Evolutionary conservation across 2,113 vertebrate species (phyloP).

Genomic region (Syngnathus typhle): DNA sequence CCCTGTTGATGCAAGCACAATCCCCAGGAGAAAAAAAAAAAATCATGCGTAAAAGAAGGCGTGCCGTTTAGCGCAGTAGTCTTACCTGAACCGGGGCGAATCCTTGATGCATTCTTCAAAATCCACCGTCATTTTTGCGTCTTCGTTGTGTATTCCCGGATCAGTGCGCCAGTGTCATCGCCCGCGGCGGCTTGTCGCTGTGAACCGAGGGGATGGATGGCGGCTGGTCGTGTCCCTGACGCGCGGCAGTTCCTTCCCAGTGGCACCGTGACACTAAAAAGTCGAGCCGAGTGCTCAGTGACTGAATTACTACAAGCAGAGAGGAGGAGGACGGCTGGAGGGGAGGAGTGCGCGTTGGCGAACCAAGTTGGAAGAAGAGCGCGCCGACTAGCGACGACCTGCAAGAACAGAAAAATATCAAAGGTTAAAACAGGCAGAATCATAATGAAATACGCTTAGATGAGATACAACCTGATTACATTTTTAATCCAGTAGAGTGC

Average conservation of each 20-base stretch:
- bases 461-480: too few relatives aligned
- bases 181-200: conserved; percentile 43
- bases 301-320: conserved; percentile 42
- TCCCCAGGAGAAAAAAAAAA: neutral
- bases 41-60: conserved; percentile 52
- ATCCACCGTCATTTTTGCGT: conserved; percentile 87
- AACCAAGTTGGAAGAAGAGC: neutral
- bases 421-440: neutral
- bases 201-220: conserved; percentile 29
- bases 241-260: conserved; percentile 43
- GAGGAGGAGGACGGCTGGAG: conserved; percentile 1
- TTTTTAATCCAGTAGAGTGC: too few relatives aligned
- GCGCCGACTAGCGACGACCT: conserved; percentile 14
- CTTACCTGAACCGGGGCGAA: conserved; percentile 91
- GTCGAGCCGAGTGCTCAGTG: conserved; percentile 28
- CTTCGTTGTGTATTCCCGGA: conserved; percentile 47
- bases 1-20: conserved; percentile 23
- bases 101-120: conserved; percentile 96
- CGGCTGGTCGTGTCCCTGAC: conserved; percentile 34
- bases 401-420: conserved; percentile 3
- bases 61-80: conserved; percentile 52
- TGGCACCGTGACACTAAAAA: conserved; percentile 57
- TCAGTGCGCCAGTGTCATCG: conserved; percentile 60
- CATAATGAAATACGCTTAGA: too few relatives aligned
- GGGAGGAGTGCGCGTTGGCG: neutral